Conservation (phyloP, 2,113 vertebrate genomes). For the Buteo buteo region DNA sequence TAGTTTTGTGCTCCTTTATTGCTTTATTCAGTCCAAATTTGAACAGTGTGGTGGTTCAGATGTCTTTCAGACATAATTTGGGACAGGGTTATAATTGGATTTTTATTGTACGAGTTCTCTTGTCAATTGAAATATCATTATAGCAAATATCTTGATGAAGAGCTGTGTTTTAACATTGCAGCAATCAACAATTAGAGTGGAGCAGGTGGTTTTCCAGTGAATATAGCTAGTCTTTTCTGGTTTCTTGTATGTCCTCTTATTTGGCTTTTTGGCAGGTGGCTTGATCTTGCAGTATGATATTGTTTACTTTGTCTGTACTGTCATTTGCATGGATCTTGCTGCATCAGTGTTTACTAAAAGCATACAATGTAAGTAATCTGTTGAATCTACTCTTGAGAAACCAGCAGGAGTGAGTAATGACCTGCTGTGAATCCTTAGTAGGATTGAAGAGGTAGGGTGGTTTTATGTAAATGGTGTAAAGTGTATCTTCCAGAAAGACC, state of each 20-base stretch:
- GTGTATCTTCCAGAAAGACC: not conserved
- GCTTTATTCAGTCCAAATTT: not conserved
- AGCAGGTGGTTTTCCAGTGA: not conserved
- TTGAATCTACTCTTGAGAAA: not conserved
- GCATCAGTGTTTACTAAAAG: not conserved
- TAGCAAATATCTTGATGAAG: not conserved
- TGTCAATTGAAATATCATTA: not conserved
- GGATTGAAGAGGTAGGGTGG: not conserved
- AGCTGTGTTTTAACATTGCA: not conserved
- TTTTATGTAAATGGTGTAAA: not conserved
- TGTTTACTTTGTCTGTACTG: not conserved
- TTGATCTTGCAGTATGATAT: not conserved
- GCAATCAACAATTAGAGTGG: not conserved
- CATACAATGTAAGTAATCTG: not conserved
- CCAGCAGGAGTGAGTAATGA: not conserved
- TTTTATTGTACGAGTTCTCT: not conserved
- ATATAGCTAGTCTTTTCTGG: not conserved
- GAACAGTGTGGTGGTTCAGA: not conserved
- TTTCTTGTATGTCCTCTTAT: not conserved
- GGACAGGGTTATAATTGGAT: not conserved
- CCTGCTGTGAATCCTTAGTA: not conserved
- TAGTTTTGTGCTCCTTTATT: not conserved
- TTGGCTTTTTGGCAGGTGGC: not conserved
- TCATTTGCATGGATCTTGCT: not conserved
- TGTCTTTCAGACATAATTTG: not conserved